Evolutionary conservation across 2,113 vertebrate species (phyloP), one percentile per base, ranked within the genome.

Genomic region (Leuciscus idus): DNA sequence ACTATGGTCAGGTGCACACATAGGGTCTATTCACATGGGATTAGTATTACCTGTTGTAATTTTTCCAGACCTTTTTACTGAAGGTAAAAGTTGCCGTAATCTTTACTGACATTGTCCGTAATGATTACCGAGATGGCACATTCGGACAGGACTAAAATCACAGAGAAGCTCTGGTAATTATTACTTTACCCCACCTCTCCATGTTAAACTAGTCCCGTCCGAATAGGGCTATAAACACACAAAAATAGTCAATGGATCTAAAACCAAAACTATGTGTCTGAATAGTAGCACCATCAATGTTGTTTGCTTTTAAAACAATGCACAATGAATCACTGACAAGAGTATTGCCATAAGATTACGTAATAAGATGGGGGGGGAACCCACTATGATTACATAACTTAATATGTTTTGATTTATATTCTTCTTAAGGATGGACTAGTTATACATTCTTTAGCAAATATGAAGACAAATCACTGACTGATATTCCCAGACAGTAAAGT

Each of bases 241-340:
- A 48, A 13, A 46, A n/a, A 82, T 26, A 39, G 80, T 50, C 43
- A 52, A 15, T 33, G 28, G 10, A 72, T 55, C 46, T 33, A 30
- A 83, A 83, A 68, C 48, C 81, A 52, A 33, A 52, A 50, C 26
- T 52, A 12, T 12, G 10, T 21, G 43, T 21, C 17, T 48, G 9
- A 66, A 70, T 68, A 70, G 10, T 70, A 13, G 26, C 48, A 33
- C 43, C 19, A 52, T 33, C n/a, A 19, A 81, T 46, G 36, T 19
- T 52, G 23, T 43, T 64, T 50, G 43, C n/a, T 83, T 83, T 70
- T 70, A 21, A 83, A 61, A 23, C 46, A 36, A 36, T 70, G 28
- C 46, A 70, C 48, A 83, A 81, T 66, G 79, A 26, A 66, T 21
- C 61, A 17, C 43, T 30, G 26, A 81, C 39, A 81, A 66, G 43